Base-by-base conservation (phyloP, 2,797 vertebrate species). In the Denticeps clupeoides region DNA sequence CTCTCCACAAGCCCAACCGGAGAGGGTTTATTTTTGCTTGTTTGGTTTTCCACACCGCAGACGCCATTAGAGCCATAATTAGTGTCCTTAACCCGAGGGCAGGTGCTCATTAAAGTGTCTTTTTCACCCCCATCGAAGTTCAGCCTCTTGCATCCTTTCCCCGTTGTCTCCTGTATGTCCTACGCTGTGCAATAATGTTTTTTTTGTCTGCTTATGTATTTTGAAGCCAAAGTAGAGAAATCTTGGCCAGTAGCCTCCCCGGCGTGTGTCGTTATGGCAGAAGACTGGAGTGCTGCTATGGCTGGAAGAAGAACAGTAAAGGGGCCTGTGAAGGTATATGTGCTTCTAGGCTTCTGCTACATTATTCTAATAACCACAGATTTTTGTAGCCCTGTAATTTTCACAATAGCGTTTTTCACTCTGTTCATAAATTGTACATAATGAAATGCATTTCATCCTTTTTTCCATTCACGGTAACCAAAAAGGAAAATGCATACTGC, bases 241-340 rank as follows among this genome's bases (percentile, higher is more conserved):
- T 70, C 32, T 69, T 69, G 41, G 40, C 68, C 41, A 73, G 76
- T 59, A 85, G 47, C 73, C 82, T 80, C 59, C 73, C 84, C 46
- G 93, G 92, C 9, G 42, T 94, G 49, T 99, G 95, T 74, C 89
- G 50, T 65, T 97, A 91, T 4, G 93, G 91, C 53, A 76, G 81
- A 53, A 85, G 71, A 45, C 47, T 87, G 55, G 92, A 96, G 69
- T 99, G 95, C 69, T 99, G 92, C 75, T 89, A 93, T 5, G 95
- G 91, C 63, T 97, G 95, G 95, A 91, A 73, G 68, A 90, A 77
- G 70, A 93, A 82, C 74, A 84, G 50, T 57, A 87, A 84, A 69
- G 89, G 89, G 48, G 82, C 75, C 47, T 97, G 95, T 7, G 90
- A 97, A 83, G 92, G 95, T 99, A 86, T 82, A 57, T 5, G 5